A percentile compares a stretch with the other conserved stretches of the same genome.
Conservation (phyloP, 2,888 invertebrate species). For the Drosophila macrospina region DNA sequence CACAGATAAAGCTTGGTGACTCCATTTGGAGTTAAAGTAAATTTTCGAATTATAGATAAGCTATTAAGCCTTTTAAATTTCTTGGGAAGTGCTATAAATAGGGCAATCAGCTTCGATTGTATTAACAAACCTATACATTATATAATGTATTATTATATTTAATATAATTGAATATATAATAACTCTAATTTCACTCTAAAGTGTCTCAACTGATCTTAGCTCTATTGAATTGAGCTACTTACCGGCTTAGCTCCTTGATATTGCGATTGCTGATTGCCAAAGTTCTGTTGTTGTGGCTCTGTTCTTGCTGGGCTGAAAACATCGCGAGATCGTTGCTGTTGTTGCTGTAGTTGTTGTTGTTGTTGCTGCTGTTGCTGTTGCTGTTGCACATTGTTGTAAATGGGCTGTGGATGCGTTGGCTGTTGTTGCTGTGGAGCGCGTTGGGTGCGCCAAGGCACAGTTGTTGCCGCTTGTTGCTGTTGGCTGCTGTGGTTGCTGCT, state of each 20-base stretch:
- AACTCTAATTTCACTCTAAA: too few species aligned
- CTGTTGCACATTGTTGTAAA: constrained; percentile 81
- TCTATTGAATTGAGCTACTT: constrained; percentile 35
- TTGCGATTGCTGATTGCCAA: constrained; percentile 59
- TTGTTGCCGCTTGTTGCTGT: constrained; percentile 59
- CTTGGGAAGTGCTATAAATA: too few species aligned
- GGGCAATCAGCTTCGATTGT: too few species aligned
- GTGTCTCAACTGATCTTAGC: too few species aligned
- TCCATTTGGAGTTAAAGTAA: background rate
- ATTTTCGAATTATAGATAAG: too few species aligned
- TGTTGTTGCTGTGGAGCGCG: constrained; percentile 67
- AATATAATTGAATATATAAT: too few species aligned
- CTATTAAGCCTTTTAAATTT: too few species aligned
- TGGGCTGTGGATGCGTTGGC: constrained; percentile 74
- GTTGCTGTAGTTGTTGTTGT: constrained; percentile 64
- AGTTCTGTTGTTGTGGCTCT: constrained; percentile 77
- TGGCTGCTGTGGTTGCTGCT: constrained; percentile 63
- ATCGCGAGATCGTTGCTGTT: constrained; percentile 79
- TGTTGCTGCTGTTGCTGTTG: constrained; percentile 63
- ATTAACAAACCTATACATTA: too few species aligned
- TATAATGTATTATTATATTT: too few species aligned
- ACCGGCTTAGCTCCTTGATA: constrained; percentile 80
- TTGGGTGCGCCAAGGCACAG: constrained; percentile 83
- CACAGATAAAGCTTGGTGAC: background rate
- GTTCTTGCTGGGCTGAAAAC: constrained; percentile 72